These are phyloP conservation scores for Penaeus japonicus DNA, from an alignment of 1,140 invertebrate genomes.

Conservation along the genomic window DNA sequence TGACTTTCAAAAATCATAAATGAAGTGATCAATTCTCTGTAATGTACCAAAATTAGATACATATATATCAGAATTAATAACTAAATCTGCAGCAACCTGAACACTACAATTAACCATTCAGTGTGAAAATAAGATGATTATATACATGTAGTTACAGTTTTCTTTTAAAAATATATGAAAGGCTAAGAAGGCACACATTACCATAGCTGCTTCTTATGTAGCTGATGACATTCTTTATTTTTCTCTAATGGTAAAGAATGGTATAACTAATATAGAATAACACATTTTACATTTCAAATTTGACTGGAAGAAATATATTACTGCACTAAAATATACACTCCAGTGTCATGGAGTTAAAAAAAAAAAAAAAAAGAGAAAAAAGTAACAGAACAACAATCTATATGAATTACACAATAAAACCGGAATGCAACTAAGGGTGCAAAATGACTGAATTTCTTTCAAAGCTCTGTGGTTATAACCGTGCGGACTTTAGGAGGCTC, in stretches of 20 bases:
- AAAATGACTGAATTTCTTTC: background rate
- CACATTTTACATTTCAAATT: background rate
- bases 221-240: background rate
- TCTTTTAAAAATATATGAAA: constrained; percentile 13
- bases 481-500: constrained; percentile 34
- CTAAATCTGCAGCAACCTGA: background rate
- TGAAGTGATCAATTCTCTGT: no score
- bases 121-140: constrained; percentile 24
- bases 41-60: background rate
- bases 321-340: background rate
- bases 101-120: constrained; percentile 34
- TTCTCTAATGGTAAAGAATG: background rate
- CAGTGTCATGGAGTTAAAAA: background rate
- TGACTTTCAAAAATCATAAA: no score
- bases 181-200: constrained; percentile 27
- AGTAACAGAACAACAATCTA: no score
- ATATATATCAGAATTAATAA: background rate
- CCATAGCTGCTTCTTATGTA: background rate
- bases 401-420: background rate
- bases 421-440: background rate
- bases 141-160: constrained; percentile 22
- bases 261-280: background rate
- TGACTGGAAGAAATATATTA: no score
- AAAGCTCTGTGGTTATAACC: constrained; percentile 46
- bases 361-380: background rate